Conservation (phyloP, 2,888 invertebrate genomes). For the Polylopha cassiicola region DNA sequence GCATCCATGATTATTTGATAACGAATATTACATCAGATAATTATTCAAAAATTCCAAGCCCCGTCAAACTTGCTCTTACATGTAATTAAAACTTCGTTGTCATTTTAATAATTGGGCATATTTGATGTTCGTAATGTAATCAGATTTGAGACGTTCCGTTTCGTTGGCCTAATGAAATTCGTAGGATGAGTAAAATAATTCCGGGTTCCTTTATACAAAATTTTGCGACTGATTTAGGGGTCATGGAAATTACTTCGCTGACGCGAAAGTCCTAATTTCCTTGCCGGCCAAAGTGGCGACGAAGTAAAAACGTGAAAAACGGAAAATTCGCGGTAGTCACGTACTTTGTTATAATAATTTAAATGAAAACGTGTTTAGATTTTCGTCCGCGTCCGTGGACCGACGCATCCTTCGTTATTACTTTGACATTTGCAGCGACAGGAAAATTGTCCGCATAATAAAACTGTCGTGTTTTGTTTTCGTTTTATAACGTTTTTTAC, state of each 20-base stretch:
- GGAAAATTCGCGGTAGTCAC: constrained; percentile 52
- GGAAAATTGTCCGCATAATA: constrained; percentile 10
- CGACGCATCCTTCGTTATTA: constrained; percentile 21
- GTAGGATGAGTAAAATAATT: no score
- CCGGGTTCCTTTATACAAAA: no score
- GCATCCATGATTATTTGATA: no score
- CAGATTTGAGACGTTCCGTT: no score
- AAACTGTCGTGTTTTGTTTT: constrained; percentile 4
- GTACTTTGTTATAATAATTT: constrained; percentile 53
- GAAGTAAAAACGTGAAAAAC: constrained; percentile 42
- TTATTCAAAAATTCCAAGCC: no score
- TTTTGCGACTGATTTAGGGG: constrained; percentile 7
- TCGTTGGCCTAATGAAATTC: no score
- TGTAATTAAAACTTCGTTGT: no score
- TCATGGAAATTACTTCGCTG: constrained; percentile 45
- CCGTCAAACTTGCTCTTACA: no score
- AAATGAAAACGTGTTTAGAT: constrained; percentile 48
- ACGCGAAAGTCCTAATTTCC: constrained; percentile 49
- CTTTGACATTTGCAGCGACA: constrained; percentile 16
- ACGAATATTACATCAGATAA: no score
- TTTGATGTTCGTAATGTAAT: no score
- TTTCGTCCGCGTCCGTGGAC: constrained; percentile 27
- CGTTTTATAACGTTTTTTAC: no score
- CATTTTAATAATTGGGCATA: no score
- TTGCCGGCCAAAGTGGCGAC: constrained; percentile 51